A percentile compares a stretch with the other conserved stretches of the same genome.
Evolutionary conservation across 2,113 vertebrate species (phyloP).

Genomic region (Elephantulus edwardii): DNA sequence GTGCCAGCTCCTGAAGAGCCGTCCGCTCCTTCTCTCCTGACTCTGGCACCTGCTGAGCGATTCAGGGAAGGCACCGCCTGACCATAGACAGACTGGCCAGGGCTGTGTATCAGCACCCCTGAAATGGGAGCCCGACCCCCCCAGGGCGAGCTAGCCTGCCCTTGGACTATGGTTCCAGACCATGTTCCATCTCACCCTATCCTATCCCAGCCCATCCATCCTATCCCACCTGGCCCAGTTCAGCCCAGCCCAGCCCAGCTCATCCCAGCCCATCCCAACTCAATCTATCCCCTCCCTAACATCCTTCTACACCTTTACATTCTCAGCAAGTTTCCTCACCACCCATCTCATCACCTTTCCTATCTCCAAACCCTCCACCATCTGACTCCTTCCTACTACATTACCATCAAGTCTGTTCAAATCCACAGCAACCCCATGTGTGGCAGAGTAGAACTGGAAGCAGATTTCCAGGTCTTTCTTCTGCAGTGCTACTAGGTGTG

Average conservation of each 20-base stretch:
- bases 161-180: neutral
- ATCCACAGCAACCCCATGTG: neutral
- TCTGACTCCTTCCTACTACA: neutral
- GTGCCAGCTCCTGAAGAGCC: slow-evolving; percentile 70
- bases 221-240: neutral
- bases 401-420: neutral
- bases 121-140: neutral
- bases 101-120: too few species aligned
- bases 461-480: neutral
- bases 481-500: neutral
- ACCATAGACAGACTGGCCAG: neutral
- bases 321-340: neutral
- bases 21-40: slow-evolving; percentile 26
- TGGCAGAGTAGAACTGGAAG: neutral
- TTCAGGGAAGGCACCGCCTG: slow-evolving; percentile 43
- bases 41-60: slow-evolving; percentile 61
- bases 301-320: neutral
- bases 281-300: neutral
- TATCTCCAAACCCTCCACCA: neutral
- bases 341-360: too few species aligned
- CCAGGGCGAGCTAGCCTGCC: neutral
- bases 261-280: neutral
- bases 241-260: too few species aligned
- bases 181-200: too few species aligned
- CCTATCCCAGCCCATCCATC: neutral